Percentiles rank a stretch among this genome's conserved stretches.
Conservation (phyloP, 2,888 invertebrate genomes). For the Andrena fulva region DNA sequence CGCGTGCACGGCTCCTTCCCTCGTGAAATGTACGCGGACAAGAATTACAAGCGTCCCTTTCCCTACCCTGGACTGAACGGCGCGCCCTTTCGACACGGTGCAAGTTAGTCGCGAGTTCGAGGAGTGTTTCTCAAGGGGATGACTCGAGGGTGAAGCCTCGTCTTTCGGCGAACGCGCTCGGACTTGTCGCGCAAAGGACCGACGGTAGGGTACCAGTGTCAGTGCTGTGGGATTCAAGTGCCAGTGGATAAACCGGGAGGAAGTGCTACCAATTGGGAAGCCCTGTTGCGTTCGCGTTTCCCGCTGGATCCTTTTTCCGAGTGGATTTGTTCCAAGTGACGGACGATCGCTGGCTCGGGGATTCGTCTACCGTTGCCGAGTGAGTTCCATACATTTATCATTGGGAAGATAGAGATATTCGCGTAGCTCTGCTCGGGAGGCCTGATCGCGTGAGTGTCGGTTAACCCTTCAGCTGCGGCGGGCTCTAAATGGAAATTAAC, state of each 20-base stretch:
- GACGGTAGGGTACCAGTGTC: conserved; percentile 60
- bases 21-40: conserved; percentile 20
- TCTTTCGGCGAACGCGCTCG: not conserved
- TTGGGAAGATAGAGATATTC: not conserved
- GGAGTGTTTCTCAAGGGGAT: not conserved
- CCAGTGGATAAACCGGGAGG: conserved; percentile 63
- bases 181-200: conserved; percentile 55
- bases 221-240: conserved; percentile 74
- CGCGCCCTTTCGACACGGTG: not conserved
- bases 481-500: too few relatives aligned
- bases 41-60: not conserved
- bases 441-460: not conserved
- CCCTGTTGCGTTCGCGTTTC: conserved; percentile 1
- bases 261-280: not conserved
- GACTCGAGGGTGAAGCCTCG: too few relatives aligned
- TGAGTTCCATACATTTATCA: conserved; percentile 22
- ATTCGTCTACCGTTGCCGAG: conserved; percentile 9
- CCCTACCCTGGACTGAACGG: not conserved
- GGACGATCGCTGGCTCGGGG: not conserved
- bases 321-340: conserved; percentile 30
- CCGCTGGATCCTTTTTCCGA: conserved; percentile 11
- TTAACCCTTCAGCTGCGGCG: not conserved
- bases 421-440: too few relatives aligned
- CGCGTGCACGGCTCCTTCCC: conserved; percentile 40
- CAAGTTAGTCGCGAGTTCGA: conserved; percentile 14